Base-by-base conservation (phyloP, 2,797 vertebrate species). In the Knipowitschia caucasica region DNA sequence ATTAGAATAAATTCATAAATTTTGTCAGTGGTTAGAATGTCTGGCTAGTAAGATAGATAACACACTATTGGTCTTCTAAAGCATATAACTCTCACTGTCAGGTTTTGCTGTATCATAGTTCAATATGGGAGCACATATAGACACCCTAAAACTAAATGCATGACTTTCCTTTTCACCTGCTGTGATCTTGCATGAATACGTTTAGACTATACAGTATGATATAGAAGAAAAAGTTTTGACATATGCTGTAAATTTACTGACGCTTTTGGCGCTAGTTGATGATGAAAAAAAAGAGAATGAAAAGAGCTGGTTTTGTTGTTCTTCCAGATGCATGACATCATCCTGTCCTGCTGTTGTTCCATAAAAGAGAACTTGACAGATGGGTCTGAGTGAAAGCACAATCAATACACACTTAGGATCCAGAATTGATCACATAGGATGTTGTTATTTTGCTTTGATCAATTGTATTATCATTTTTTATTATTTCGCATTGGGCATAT, bases 321-420 rank as follows among this genome's bases (percentile, higher is more conserved):
- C 80, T 69, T 62, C 71, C 49, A 75, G 78, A 76, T 55, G 70
- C 54, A 53, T 77, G 56, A 77, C 80, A 72, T 82, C 61, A 77
- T 21, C 23, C 60, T 61, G 63, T 83, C 77, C 75, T 76, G 82
- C 77, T 77, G 83, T 77, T 73, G 62, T 66, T 66, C 58, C 17
- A 30, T 80, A 74, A 82, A 84, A 79, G 67, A 73, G 59, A 59
- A 59, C 75, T 60, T 49, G 54, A 71, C 72, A 73, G 64, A 79
- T 70, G 79, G 56, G 52, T 64, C 56, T 53, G 59, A 57, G 82
- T 76, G n/a, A n/a, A 56, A 53, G 67, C 69, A 75, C 64, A 78
- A 84, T 86, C 73, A 82, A 78, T 73, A 83, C 69, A 68, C 81
- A 77, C 54, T 62, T 66, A 62, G 64, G 62, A 50, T 44, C 47